A percentile compares a stretch with the other conserved stretches of the same genome.
These are phyloP conservation scores for Nibea coibor DNA, from an alignment of 2,113 vertebrate species.

Conservation along the genomic window DNA sequence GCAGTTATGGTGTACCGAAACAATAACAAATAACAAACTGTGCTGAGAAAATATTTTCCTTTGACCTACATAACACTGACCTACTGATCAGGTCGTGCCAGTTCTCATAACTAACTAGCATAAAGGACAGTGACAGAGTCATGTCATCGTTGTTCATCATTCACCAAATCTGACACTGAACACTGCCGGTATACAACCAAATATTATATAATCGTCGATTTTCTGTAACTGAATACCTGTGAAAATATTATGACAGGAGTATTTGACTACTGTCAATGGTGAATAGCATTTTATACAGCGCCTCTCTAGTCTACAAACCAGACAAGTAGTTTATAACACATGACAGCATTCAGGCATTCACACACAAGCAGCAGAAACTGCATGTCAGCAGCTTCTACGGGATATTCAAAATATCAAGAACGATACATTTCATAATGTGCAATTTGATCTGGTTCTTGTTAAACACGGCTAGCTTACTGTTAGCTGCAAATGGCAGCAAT, in stretches of 20 bases:
- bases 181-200: neutral
- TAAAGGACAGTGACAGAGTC: neutral
- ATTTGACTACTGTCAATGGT: neutral
- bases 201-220: neutral
- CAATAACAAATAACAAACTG: neutral
- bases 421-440: neutral
- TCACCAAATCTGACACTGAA: neutral
- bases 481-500: too few relatives aligned
- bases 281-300: too few relatives aligned
- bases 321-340: too few relatives aligned
- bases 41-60: neutral
- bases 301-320: too few relatives aligned
- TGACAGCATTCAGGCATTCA: too few relatives aligned
- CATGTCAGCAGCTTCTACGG: too few relatives aligned
- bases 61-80: neutral
- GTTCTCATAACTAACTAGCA: neutral
- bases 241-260: neutral
- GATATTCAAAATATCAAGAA: too few relatives aligned
- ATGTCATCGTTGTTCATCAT: neutral
- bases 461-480: too few relatives aligned
- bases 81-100: too few relatives aligned
- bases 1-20: neutral
- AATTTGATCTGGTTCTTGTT: neutral
- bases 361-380: too few relatives aligned
- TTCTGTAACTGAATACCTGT: neutral